Conservation (phyloP, 92 coral and sea anemone genomes). For the Phenganax stokvisi region DNA sequence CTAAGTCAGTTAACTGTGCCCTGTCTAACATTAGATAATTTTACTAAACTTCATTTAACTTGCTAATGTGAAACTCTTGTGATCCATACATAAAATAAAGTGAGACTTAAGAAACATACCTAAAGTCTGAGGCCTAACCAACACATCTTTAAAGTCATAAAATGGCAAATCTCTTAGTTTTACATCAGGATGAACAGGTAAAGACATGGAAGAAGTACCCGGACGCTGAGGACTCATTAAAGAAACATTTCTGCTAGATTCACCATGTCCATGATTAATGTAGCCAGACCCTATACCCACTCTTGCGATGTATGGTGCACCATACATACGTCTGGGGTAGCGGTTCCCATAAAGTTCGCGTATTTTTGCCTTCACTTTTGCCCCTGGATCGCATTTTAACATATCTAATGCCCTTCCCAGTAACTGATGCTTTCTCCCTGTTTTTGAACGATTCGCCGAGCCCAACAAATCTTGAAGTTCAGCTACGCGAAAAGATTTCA, state of each 20-base stretch:
- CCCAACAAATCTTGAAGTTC: slow-evolving; percentile 88
- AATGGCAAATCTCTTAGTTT: slow-evolving; percentile 72
- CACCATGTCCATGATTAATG: background rate
- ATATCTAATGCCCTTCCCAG: slow-evolving; percentile 94
- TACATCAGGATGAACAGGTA: slow-evolving; percentile 91
- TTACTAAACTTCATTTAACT: no score
- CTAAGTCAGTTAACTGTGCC: no score
- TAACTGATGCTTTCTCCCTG: slow-evolving; percentile 94
- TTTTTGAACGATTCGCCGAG: slow-evolving; percentile 92
- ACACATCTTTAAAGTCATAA: slow-evolving; percentile 81
- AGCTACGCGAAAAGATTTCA: slow-evolving; percentile 95
- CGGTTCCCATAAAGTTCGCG: slow-evolving; percentile 80
- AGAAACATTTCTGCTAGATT: slow-evolving; percentile 47
- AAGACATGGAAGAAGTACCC: slow-evolving; percentile 31
- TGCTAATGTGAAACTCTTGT: no score
- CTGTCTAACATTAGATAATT: no score
- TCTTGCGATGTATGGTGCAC: slow-evolving; percentile 45
- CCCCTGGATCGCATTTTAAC: slow-evolving; percentile 86
- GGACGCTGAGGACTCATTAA: slow-evolving; percentile 49
- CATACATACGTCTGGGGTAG: slow-evolving; percentile 73
- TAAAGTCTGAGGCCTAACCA: slow-evolving; percentile 89
- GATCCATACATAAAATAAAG: no score
- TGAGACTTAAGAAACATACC: slow-evolving; percentile 53
- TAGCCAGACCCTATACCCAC: background rate
- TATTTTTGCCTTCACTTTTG: slow-evolving; percentile 68